phyloP scores from a whole-genome alignment of 2,113 vertebrate species.

The Lophius piscatorius region DNA sequence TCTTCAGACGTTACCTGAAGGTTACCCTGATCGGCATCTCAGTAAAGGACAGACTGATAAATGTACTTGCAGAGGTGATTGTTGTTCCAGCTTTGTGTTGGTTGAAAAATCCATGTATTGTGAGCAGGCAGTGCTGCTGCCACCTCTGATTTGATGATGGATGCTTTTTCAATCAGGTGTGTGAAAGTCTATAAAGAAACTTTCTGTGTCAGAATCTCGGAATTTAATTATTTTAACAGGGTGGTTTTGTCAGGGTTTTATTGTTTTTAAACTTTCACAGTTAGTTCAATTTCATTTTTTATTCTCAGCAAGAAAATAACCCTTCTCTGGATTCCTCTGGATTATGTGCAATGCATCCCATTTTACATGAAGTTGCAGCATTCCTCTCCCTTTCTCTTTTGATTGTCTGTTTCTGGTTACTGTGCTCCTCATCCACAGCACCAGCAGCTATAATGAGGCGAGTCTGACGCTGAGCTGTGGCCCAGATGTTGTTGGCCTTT shows the following conservation, averaged over 20 bases:
- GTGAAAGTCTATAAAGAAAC: not conserved
- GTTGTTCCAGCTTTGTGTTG: not conserved
- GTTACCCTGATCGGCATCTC: not conserved
- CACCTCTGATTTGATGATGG: not conserved
- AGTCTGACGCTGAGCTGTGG: constrained; percentile 49
- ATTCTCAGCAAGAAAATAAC: not conserved
- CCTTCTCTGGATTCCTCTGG: not conserved
- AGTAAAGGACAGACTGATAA: not conserved
- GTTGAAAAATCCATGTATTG: constrained; percentile 3
- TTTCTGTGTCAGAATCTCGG: not conserved
- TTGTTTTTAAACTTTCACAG: not conserved
- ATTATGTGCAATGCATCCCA: not conserved
- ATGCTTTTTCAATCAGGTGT: not conserved
- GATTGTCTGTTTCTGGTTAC: not conserved
- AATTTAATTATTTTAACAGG: constrained; percentile 2
- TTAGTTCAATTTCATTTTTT: not conserved
- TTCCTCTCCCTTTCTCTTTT: not conserved
- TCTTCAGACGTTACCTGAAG: not conserved
- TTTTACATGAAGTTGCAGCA: constrained; percentile 12
- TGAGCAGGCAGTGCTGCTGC: not conserved
- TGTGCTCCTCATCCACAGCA: not conserved
- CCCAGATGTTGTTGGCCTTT: constrained; percentile 70
- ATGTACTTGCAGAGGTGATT: not conserved
- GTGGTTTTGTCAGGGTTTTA: constrained; percentile 1
- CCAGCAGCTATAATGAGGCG: constrained; percentile 38